phyloP scores from a whole-genome alignment of 92 coral and sea anemone genomes.

The Zoanthus sansibaricus region DNA sequence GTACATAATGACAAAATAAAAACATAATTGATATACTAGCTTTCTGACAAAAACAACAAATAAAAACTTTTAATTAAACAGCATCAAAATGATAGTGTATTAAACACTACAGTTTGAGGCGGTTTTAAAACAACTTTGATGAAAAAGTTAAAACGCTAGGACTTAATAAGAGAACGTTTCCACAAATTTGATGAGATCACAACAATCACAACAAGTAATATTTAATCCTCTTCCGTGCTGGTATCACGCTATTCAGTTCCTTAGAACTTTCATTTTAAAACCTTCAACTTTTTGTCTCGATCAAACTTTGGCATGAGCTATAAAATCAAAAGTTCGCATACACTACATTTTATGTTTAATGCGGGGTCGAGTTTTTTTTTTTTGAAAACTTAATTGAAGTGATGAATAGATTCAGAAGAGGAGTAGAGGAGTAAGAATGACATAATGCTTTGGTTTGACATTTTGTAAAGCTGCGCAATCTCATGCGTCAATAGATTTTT shows the following conservation, averaged over 20 bases:
- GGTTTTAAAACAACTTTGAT: neutral
- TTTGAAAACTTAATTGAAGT: too few species aligned
- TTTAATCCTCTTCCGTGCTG: neutral
- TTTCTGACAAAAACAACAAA: neutral
- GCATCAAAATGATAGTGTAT: neutral
- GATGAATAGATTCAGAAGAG: too few species aligned
- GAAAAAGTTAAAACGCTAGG: neutral
- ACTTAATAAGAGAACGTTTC: neutral
- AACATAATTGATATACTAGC: neutral
- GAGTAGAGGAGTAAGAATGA: too few species aligned
- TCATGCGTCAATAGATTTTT: too few species aligned
- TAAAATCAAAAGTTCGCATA: neutral
- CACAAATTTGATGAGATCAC: slow-evolving; percentile 1
- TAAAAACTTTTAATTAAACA: neutral
- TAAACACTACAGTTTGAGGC: neutral
- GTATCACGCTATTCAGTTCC: slow-evolving; percentile 10
- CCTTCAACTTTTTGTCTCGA: neutral
- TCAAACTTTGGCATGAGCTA: neutral
- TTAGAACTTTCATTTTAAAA: too few species aligned
- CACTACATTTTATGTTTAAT: neutral
- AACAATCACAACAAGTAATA: neutral
- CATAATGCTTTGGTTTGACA: too few species aligned
- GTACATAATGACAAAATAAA: neutral
- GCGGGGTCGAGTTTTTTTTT: too few species aligned
- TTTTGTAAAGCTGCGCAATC: too few species aligned